Evolutionary conservation across 2,113 vertebrate species (phyloP), one percentile per base, ranked within the genome.

Genomic region (Haemorhous mexicanus): DNA sequence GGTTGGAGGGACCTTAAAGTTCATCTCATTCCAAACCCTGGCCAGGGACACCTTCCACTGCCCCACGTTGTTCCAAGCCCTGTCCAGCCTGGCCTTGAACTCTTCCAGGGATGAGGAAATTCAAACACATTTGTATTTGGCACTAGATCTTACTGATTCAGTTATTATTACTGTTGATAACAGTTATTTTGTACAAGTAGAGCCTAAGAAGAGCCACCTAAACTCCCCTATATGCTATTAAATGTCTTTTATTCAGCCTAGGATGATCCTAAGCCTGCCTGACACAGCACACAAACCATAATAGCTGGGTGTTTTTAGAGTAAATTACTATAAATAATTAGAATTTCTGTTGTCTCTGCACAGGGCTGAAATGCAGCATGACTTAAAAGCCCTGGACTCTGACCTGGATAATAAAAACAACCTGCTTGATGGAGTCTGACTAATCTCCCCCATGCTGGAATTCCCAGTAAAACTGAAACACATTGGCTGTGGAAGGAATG

Each of bases 391-490:
- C 56, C 47, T 63, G 72, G 87, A 75, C 68, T 91, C 90, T 90
- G 85, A 95, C 82, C 93, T 93, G 79, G 72, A 11, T 96, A 95
- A 96, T 93, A 93, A 92, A 94, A 95, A 47, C 90, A 95, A 88
- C 82, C 63, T 90, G 85, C 72, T 49, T 41, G 84, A 62, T 70
- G 87, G 68, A 91, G 75, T 86, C 79, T 83, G 84, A 70, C 82
- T 88, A 18, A 93, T 82, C 69, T 87, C 23, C n/a, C 32, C 35
- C 3, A 1, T 0, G 0, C 58, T 63, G 78, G 89, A 92, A 94
- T 90, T 50, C 77, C 84, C 80, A 63, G 80, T 72, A 93, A 90
- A 96, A 89, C 64, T 81, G 93, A 95, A 95, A 92, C 89, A 92
- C 22, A 78, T 68, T 94, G 83, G 53, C 79, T 89, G 81, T 76